Percentiles rank a stretch among this genome's conserved stretches.
Evolutionary conservation across 2,888 invertebrate species (phyloP).

Genomic region (Dolomedes plantarius): DNA sequence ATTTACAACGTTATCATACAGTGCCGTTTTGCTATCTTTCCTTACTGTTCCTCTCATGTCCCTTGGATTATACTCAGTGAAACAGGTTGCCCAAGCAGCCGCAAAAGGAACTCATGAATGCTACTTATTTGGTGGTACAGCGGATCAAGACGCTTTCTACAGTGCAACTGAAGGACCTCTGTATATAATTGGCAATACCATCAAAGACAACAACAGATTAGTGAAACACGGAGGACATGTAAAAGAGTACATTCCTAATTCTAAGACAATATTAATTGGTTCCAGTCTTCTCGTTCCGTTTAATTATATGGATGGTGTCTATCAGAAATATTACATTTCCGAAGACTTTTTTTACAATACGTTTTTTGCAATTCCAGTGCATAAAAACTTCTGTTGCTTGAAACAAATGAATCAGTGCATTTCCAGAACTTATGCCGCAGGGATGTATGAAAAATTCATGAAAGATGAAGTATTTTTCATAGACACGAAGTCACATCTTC

Average conservation of each 20-base stretch:
- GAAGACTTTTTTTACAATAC: conserved; percentile 21
- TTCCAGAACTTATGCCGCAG: conserved; percentile 10
- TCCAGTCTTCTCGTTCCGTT: not conserved
- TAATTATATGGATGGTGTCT: conserved; percentile 13
- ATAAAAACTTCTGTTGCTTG: conserved; percentile 14
- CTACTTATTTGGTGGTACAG: not conserved
- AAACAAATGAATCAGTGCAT: conserved; percentile 12
- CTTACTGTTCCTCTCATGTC: conserved; percentile 4
- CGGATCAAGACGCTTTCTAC: conserved; percentile 24
- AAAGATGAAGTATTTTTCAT: not conserved
- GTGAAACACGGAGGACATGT: conserved; percentile 3
- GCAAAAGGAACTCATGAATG: conserved; percentile 8
- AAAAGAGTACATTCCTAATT: not conserved
- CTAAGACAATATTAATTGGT: conserved; percentile 16
- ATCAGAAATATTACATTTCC: not conserved
- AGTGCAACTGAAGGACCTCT: not conserved
- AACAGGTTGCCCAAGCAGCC: conserved; percentile 12
- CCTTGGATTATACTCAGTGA: not conserved
- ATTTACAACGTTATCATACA: not conserved
- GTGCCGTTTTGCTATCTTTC: conserved; percentile 10
- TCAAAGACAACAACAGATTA: not conserved
- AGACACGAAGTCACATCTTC: not conserved
- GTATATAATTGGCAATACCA: not conserved
- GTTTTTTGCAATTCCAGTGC: conserved; percentile 11
- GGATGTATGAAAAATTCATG: conserved; percentile 17